Evolutionary conservation across 2,888 invertebrate genomes (phyloP), one percentile per base, ranked within the genome.

Genomic region (Tachina lurida): DNA sequence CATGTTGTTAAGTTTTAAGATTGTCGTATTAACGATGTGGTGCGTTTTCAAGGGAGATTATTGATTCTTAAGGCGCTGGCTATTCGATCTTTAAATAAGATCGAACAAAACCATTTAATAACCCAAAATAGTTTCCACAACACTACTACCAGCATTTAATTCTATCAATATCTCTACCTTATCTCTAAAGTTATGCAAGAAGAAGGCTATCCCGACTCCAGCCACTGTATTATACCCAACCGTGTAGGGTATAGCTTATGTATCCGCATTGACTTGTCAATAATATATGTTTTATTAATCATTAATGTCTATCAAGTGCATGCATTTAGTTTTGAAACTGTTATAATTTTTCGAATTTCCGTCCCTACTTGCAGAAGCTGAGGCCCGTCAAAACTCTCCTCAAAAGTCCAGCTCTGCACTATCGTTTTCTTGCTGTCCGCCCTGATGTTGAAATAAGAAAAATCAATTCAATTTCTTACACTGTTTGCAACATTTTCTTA

Each of bases 401-500:
- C 9, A 5, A 1, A 58, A 81, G 49, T 65, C 45, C 63, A n/a
- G 31, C 62, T 22, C 43, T 75, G 49, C 45, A 12, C 8, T 19
- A 68, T 62, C 12, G 45, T 10, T 31, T 65, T 19, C 15, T 47
- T 58, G 19, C 54, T 86, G 82, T 75, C 77, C 67, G 60, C 75
- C 80, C 79, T 82, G 82, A 80, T 75, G 19, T 76, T 63, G 68
- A 31, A 78, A 62, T 65, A 79, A 81, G 31, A 47, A 82, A 78
- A 65, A 73, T 84, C 87, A 76, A 84, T 68, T 76, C 71, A 74
- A 81, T 75, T 81, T 76, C 49, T 62, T 82, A 63, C 62, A 76
- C 80, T 52, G 31, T 68, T 75, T 63, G 31, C 47, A 79, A 84
- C 58, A 80, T 80, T 63, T 84, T 84, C 31, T 52, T 75, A 70